A percentile compares a stretch with the other conserved stretches of the same genome.
phyloP scores from a whole-genome alignment of 1,140 invertebrate genomes.

The Formica exsecta region DNA sequence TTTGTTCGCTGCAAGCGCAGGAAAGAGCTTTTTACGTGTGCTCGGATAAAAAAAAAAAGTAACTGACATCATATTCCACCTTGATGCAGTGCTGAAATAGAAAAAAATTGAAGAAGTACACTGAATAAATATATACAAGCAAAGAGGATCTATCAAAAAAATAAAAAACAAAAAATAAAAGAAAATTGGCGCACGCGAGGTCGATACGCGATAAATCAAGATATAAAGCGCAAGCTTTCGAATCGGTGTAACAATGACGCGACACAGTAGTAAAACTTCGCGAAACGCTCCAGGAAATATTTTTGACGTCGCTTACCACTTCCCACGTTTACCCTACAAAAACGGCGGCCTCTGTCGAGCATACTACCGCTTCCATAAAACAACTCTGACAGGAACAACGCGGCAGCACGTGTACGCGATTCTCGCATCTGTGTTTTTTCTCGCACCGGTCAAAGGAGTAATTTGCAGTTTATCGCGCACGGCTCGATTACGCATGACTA shows the following conservation, averaged over 20 bases:
- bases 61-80: not conserved
- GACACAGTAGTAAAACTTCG: constrained; percentile 13
- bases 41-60: constrained; percentile 45
- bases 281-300: constrained; percentile 73
- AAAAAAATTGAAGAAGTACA: constrained; percentile 10
- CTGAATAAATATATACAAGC: constrained; percentile 23
- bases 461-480: constrained; percentile 49
- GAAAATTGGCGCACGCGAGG: constrained; percentile 23
- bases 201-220: constrained; percentile 60
- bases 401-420: constrained; percentile 61
- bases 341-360: constrained; percentile 65
- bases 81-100: constrained; percentile 11
- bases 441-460: constrained; percentile 24
- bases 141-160: constrained; percentile 12
- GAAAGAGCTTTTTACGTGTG: constrained; percentile 65
- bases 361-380: constrained; percentile 61
- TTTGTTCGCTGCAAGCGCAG: constrained; percentile 58
- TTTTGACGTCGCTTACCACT: constrained; percentile 74
- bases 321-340: constrained; percentile 68
- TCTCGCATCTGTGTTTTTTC: constrained; percentile 36
- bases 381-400: constrained; percentile 50
- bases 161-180: not conserved
- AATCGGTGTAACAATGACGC: constrained; percentile 38
- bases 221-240: constrained; percentile 23
- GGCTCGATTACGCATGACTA: constrained; percentile 6